Evolutionary conservation across 1,140 invertebrate genomes (phyloP).

Genomic region (Drosophila yakuba): DNA sequence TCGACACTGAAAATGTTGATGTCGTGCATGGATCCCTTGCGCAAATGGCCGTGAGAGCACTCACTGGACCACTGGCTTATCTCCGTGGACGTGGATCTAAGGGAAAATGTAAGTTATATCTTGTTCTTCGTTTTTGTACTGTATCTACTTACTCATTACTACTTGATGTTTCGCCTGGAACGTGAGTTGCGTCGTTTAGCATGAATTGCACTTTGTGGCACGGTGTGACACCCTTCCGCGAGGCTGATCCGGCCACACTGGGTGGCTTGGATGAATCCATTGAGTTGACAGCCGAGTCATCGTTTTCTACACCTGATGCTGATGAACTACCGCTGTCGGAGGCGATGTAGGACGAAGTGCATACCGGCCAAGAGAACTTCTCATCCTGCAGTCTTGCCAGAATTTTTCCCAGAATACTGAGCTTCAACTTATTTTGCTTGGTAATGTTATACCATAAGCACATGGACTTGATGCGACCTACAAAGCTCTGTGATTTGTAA

Average conservation of each 20-base stretch:
- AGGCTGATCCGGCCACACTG: conserved; percentile 43
- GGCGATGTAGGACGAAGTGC: conserved; percentile 64
- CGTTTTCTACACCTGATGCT: conserved; percentile 74
- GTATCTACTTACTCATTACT: conserved; percentile 72
- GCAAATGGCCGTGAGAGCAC: conserved; percentile 38
- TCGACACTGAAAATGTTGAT: conserved; percentile 83
- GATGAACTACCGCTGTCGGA: conserved; percentile 78
- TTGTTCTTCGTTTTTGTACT: not conserved
- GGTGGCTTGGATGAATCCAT: conserved; percentile 75
- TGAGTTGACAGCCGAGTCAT: conserved; percentile 79
- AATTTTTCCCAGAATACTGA: conserved; percentile 91
- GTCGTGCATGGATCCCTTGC: conserved; percentile 79
- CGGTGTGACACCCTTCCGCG: conserved; percentile 44
- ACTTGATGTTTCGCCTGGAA: conserved; percentile 77
- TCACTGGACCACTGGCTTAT: conserved; percentile 74
- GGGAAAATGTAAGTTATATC: not conserved
- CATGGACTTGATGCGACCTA: conserved; percentile 90
- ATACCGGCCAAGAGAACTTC: conserved; percentile 82
- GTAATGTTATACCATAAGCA: conserved; percentile 96
- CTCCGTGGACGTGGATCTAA: conserved; percentile 78
- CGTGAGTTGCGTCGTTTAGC: conserved; percentile 71
- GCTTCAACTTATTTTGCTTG: conserved; percentile 91
- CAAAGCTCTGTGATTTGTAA: conserved; percentile 89
- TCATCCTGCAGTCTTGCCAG: conserved; percentile 86
- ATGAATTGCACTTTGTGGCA: conserved; percentile 77